Conservation (phyloP, 2,797 vertebrate species). For the Epinephelus malabaricus region DNA sequence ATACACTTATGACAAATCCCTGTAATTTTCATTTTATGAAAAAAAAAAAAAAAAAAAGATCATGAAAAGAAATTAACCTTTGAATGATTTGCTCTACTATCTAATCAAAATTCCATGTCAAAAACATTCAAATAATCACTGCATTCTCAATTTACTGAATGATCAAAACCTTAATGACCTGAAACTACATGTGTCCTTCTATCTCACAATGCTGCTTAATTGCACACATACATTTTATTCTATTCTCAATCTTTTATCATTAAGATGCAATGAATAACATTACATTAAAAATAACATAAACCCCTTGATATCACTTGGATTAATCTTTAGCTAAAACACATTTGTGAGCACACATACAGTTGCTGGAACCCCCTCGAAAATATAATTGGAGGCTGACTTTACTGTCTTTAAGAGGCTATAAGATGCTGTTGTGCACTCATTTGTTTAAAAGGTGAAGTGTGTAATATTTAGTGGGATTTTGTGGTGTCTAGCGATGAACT, state of each 20-base stretch:
- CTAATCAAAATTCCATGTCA: background rate
- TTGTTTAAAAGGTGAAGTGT: too few relatives aligned
- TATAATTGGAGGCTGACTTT: too few relatives aligned
- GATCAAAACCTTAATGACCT: background rate
- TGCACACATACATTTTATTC: background rate
- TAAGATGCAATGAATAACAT: background rate
- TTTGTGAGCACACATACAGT: background rate
- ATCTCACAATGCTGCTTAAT: background rate
- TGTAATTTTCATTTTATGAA: slow-evolving; percentile 43
- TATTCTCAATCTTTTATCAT: too few relatives aligned
- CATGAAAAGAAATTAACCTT: slow-evolving; percentile 39
- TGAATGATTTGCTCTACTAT: background rate
- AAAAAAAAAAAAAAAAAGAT: slow-evolving; percentile 21
- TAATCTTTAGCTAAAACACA: background rate
- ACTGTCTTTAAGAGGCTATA: too few relatives aligned
- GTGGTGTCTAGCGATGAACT: too few relatives aligned
- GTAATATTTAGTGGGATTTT: too few relatives aligned
- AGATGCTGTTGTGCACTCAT: too few relatives aligned
- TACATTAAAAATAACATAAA: background rate
- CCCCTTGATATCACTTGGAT: background rate
- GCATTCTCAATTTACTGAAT: slow-evolving; percentile 12
- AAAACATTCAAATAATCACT: slow-evolving; percentile 26
- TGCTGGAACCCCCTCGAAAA: too few relatives aligned
- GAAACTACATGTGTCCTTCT: background rate
- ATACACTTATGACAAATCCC: slow-evolving; percentile 17